Conservation (phyloP, 2,888 invertebrate genomes). For the Zaprionus obscuricornis region DNA sequence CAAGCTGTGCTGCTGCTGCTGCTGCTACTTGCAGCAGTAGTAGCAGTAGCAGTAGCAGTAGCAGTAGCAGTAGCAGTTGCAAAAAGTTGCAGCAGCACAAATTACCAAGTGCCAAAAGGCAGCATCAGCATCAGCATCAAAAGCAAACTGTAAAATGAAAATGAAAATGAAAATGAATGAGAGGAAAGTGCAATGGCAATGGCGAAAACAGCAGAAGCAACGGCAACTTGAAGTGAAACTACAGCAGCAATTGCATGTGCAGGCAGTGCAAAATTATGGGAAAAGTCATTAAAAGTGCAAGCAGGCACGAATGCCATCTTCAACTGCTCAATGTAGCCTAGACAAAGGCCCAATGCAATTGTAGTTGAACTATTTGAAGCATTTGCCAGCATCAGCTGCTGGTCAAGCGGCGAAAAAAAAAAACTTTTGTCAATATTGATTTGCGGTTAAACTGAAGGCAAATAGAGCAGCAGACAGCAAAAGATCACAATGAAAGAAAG, state of each 20-base stretch:
- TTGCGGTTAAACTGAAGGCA: constrained; percentile 56
- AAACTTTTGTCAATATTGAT: constrained; percentile 72
- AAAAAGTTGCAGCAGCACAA: constrained; percentile 68
- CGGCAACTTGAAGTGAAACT: constrained; percentile 16
- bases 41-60: not conserved
- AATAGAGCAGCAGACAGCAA: constrained; percentile 34
- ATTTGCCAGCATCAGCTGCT: no score
- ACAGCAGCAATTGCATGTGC: constrained; percentile 51
- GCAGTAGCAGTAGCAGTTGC: constrained; percentile 11
- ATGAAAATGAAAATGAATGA: constrained; percentile 32
- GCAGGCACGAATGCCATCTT: constrained; percentile 31
- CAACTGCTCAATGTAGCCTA: no score
- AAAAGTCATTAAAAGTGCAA: constrained; percentile 70
- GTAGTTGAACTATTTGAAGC: no score
- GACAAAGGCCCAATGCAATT: no score
- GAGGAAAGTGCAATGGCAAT: constrained; percentile 49
- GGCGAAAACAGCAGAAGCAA: no score
- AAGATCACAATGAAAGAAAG: constrained; percentile 32
- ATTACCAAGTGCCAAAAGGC: constrained; percentile 68
- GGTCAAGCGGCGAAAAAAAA: constrained; percentile 12
- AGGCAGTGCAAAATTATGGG: constrained; percentile 71
- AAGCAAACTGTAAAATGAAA: constrained; percentile 9
- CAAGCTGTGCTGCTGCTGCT: constrained; percentile 56
- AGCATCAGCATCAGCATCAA: constrained; percentile 21
- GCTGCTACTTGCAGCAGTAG: not conserved